A percentile compares a stretch with the other conserved stretches of the same genome.
Conservation (phyloP, 2,888 invertebrate species). For the Caenorhabditis sp. region DNA sequence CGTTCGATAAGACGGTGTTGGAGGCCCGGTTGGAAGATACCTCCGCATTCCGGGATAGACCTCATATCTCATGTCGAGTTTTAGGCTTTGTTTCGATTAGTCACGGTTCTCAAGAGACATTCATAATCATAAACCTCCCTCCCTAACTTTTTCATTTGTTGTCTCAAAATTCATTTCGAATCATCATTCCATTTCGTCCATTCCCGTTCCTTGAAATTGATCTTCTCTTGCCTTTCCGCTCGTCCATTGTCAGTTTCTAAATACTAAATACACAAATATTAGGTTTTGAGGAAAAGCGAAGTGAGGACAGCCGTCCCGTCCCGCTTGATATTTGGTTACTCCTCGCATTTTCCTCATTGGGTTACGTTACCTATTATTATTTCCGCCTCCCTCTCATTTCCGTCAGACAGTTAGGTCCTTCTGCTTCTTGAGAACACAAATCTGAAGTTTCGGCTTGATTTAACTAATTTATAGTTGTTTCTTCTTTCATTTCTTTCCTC, state of each 20-base stretch:
- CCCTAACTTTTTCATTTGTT: too few relatives aligned
- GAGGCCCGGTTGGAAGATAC: slow-evolving; percentile 36
- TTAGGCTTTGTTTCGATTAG: slow-evolving; percentile 23
- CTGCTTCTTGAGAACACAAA: background rate
- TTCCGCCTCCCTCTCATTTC: background rate
- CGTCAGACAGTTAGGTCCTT: slow-evolving; percentile 9
- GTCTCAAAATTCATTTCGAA: too few relatives aligned
- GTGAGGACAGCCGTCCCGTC: slow-evolving; percentile 35
- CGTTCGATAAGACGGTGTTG: slow-evolving; percentile 60
- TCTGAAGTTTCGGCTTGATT: slow-evolving; percentile 6
- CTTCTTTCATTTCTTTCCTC: background rate
- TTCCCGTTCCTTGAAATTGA: slow-evolving; percentile 15
- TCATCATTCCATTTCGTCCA: background rate
- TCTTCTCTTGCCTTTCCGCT: slow-evolving; percentile 6
- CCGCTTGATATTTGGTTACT: slow-evolving; percentile 59
- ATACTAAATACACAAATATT: slow-evolving; percentile 27
- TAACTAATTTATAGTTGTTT: slow-evolving; percentile 7
- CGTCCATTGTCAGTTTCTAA: slow-evolving; percentile 18
- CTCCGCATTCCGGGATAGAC: slow-evolving; percentile 47
- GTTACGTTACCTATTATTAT: slow-evolving; percentile 61
- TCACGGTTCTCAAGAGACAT: slow-evolving; percentile 17
- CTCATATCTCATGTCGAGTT: background rate
- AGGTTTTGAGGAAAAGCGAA: slow-evolving; percentile 28
- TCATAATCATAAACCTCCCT: too few relatives aligned
- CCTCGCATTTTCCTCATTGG: slow-evolving; percentile 53